A percentile compares a stretch with the other conserved stretches of the same genome.
phyloP scores from a whole-genome alignment of 1,140 invertebrate species.

The Trinorchestia longiramus region DNA sequence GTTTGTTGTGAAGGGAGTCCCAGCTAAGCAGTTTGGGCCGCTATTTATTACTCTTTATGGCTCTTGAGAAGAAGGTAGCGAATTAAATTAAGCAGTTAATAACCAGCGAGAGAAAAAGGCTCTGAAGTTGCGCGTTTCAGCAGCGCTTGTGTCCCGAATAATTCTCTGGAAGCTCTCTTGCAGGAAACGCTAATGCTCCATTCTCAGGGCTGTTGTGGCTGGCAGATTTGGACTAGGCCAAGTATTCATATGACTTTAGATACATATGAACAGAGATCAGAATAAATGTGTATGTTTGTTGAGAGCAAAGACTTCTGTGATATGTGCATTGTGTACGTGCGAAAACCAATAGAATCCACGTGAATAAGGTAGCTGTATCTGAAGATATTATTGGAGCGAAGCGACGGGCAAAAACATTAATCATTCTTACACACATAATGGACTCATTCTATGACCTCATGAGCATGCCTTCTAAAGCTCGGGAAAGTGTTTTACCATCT shows the following conservation, averaged over 20 bases:
- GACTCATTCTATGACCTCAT: background rate
- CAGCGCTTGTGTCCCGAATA: constrained; percentile 17
- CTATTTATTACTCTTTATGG: constrained; percentile 50
- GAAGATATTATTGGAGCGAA: background rate
- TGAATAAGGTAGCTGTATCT: background rate
- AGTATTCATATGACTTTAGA: background rate
- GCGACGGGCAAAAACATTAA: background rate
- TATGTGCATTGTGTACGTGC: background rate
- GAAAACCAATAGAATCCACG: background rate
- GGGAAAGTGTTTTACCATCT: too few species aligned
- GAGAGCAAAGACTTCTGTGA: background rate
- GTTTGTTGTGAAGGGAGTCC: constrained; percentile 29
- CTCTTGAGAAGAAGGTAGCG: constrained; percentile 49
- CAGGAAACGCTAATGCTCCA: background rate
- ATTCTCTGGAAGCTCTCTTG: background rate
- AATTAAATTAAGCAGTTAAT: constrained; percentile 48
- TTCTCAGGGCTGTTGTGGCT: background rate
- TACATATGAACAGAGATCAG: background rate
- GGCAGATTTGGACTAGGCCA: background rate
- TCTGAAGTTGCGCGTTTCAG: constrained; percentile 5
- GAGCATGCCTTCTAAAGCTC: background rate
- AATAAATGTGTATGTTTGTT: background rate
- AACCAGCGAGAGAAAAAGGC: constrained; percentile 20
- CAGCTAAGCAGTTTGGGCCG: constrained; percentile 25
- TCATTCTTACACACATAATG: background rate